Evolutionary conservation across 2,888 invertebrate genomes (phyloP), one percentile per base, ranked within the genome.

Genomic region (Ecliptopera silaceata): DNA sequence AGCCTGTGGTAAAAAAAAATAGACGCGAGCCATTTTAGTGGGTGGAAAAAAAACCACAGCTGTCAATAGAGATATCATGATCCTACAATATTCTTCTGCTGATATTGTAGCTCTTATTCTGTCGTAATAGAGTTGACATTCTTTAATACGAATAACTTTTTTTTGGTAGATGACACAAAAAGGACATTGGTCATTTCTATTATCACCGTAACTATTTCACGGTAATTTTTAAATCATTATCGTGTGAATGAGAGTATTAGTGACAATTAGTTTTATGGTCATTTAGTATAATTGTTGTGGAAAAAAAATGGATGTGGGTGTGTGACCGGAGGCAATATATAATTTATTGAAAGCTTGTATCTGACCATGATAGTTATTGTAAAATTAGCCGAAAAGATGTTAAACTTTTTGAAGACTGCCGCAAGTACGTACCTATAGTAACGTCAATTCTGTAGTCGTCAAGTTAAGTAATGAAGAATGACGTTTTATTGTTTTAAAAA

Each of bases 201-300:
- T 68, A 68, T 69, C 58, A 61, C 59, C 51, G 60, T 62, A 53
- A 54, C 59, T 60, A 71, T 80, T 80, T 78, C 75, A 82, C 79
- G 79, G 82, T 76, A 69, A 79, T 82, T 75, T 68, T 57, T 55
- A 65, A 66, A 66, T 74, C 71, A 72, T 75, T 80, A 77, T 75
- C 81, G 82, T 82, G 86, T 86, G 84, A 87, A 86, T 74, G 77
- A 67, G 56, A 61, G 65, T 67, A 76, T 80, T 79, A 77, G 79
- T 79, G 68, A 80, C 82, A 83, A 88, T 89, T 88, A 88, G 79
- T 86, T 86, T 86, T 85, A 86, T 86, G 85, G 84, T 66, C 71
- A 71, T 85, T 83, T 77, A 73, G 74, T 82, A n/a, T n/a, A 83
- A 88, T 88, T 88, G 87, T 79, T 87, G 88, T 88, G 88, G 88